These are phyloP conservation scores for Pararge aegeria DNA, from an alignment of 1,140 invertebrate species.

Conservation along the genomic window DNA sequence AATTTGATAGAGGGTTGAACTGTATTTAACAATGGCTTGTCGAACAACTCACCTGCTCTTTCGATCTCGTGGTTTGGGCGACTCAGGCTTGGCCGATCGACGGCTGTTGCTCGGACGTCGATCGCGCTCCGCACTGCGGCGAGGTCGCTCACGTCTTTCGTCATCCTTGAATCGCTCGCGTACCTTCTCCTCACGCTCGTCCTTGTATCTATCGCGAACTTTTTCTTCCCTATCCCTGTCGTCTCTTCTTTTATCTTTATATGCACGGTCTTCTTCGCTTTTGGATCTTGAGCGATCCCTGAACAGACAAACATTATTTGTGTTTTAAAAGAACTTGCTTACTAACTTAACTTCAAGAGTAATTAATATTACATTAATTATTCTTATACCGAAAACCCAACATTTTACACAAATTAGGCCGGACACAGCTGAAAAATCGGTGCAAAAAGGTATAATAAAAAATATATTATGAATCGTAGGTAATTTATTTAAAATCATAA, in stretches of 20 bases:
- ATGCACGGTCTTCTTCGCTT: conserved; percentile 42
- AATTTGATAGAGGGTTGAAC: no score
- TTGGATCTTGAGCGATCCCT: conserved; percentile 42
- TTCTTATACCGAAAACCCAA: no score
- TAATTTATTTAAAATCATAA: neutral
- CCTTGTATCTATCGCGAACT: conserved; percentile 12
- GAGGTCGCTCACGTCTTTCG: conserved; percentile 18
- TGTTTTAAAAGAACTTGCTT: neutral
- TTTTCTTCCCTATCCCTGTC: conserved; percentile 21
- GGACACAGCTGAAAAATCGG: no score
- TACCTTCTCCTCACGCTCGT: conserved; percentile 16
- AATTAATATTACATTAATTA: no score
- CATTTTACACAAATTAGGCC: no score
- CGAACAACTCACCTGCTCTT: conserved; percentile 47
- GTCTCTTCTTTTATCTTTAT: conserved; percentile 34
- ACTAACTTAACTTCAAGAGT: no score
- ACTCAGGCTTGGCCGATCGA: neutral
- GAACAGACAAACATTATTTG: neutral
- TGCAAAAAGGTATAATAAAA: no score
- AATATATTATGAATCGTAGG: no score
- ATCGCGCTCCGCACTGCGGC: conserved; percentile 12
- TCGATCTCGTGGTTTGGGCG: conserved; percentile 33
- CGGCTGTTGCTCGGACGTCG: conserved; percentile 5
- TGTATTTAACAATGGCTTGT: no score
- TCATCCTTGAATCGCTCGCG: conserved; percentile 10